A percentile compares a stretch with the other conserved stretches of the same genome.
Conservation (phyloP, 2,113 vertebrate species). For the Tringa solitaria region DNA sequence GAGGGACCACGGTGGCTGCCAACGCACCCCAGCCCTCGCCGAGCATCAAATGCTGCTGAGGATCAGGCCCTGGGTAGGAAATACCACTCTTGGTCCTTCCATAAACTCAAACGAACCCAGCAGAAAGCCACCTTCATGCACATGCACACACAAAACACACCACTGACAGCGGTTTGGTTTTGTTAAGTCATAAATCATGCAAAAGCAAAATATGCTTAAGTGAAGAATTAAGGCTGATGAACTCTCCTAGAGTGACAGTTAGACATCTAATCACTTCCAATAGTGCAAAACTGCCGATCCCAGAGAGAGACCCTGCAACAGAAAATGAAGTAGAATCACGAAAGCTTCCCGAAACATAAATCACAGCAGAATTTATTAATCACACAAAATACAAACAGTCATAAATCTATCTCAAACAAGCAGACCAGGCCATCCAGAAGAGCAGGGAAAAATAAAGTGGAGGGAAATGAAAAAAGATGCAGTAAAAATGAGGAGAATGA, state of each 20-base stretch:
- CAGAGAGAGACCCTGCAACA: background rate
- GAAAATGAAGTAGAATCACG: constrained; percentile 2
- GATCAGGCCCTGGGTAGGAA: background rate
- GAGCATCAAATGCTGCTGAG: background rate
- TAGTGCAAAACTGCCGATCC: background rate
- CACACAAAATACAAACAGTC: constrained; percentile 13
- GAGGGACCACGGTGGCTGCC: background rate
- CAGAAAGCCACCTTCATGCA: background rate
- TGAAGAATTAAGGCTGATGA: constrained; percentile 27
- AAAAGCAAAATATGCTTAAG: background rate
- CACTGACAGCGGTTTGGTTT: background rate
- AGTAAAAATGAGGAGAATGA: background rate
- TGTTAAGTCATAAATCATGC: background rate
- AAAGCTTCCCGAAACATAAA: background rate
- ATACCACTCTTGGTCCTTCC: background rate
- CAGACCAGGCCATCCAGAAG: background rate
- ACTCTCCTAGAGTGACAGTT: background rate
- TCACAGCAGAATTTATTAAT: constrained; percentile 28
- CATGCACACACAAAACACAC: background rate
- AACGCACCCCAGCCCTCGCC: rapidly evolving
- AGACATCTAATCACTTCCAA: background rate
- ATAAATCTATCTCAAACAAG: background rate
- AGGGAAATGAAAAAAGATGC: background rate
- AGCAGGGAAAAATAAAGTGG: background rate
- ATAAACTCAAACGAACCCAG: background rate